Evolutionary conservation across 2,797 vertebrate species (phyloP).

Genomic region (Sylvia borin): DNA sequence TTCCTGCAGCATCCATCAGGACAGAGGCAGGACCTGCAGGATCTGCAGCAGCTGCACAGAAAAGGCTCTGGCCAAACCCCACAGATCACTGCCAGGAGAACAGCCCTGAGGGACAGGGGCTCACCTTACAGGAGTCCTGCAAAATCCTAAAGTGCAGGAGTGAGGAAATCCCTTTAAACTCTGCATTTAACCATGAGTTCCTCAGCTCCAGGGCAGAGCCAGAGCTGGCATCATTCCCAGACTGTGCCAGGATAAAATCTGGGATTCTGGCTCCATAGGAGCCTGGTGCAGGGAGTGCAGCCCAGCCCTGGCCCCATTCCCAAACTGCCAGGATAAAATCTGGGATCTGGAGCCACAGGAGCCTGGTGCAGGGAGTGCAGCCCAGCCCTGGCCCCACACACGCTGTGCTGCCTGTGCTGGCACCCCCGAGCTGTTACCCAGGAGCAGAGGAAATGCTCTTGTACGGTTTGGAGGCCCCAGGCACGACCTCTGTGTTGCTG

Average conservation of each 20-base stretch:
- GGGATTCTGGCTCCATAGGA: background rate
- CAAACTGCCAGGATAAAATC: background rate
- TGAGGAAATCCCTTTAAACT: background rate
- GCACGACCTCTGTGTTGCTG: background rate
- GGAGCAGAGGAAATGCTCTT: background rate
- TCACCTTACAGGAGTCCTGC: background rate
- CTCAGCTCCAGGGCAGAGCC: background rate
- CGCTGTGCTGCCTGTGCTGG: background rate
- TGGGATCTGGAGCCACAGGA: background rate
- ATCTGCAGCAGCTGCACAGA: background rate
- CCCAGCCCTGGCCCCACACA: background rate
- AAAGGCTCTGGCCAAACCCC: background rate
- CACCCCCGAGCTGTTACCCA: background rate
- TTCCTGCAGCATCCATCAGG: background rate
- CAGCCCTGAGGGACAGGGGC: background rate
- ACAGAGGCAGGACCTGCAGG: background rate
- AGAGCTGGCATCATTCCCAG: background rate
- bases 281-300: background rate
- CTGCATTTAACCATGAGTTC: background rate
- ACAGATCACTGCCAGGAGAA: background rate
- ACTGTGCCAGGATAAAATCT: background rate
- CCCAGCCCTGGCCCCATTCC: background rate
- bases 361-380: background rate
- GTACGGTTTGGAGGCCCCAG: background rate
- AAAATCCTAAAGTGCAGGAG: background rate